Conservation (phyloP, 2,888 invertebrate species). For the Drosophila kanekoi region DNA sequence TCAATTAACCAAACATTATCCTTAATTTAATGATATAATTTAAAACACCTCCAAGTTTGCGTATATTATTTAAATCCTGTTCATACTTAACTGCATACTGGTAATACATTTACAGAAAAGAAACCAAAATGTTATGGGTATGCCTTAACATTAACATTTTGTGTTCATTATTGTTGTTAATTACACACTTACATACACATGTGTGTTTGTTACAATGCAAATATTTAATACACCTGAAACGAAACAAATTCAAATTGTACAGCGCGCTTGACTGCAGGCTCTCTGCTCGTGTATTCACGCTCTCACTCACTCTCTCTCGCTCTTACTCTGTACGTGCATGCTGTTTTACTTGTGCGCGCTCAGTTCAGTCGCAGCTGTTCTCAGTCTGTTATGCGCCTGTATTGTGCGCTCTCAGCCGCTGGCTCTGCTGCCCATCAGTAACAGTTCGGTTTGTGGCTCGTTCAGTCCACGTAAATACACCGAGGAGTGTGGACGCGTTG, state of each 20-base stretch:
- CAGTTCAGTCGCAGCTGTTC: slow-evolving; percentile 32
- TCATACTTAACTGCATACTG: neutral
- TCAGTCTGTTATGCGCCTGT: neutral
- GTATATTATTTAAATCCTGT: neutral
- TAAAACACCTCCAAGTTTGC: neutral
- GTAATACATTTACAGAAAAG: too few species aligned
- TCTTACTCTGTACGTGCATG: neutral
- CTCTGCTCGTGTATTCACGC: neutral
- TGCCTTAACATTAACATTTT: slow-evolving; percentile 4
- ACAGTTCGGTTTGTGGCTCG: slow-evolving; percentile 16
- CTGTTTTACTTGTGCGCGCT: slow-evolving; percentile 4
- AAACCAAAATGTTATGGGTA: neutral
- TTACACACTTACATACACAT: slow-evolving; percentile 2
- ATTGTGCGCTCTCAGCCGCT: neutral
- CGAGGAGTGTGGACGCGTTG: slow-evolving; percentile 44
- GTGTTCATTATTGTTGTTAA: slow-evolving; percentile 14
- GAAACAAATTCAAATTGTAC: slow-evolving; percentile 22
- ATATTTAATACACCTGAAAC: slow-evolving; percentile 32
- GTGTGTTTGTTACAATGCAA: slow-evolving; percentile 24
- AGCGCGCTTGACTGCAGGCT: neutral
- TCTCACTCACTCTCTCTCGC: neutral
- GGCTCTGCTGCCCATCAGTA: slow-evolving; percentile 5
- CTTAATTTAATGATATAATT: too few species aligned
- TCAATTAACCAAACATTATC: too few species aligned
- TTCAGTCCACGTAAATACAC: slow-evolving; percentile 51